Conservation (phyloP, 1,140 invertebrate species). For the Steinernema khuongi region DNA sequence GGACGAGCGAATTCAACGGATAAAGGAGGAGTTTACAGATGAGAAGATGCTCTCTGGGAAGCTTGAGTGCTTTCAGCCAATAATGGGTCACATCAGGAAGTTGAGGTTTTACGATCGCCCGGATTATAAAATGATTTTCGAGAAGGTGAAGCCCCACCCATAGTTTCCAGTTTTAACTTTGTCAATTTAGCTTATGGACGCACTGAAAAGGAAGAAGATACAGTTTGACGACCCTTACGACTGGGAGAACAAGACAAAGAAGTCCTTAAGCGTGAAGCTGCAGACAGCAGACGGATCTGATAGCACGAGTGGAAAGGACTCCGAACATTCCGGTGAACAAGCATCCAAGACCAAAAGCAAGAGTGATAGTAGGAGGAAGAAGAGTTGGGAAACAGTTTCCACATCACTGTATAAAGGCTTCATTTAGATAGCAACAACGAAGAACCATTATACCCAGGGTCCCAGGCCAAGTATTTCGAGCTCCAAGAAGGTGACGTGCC, state of each 20-base stretch:
- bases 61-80: conserved; percentile 18
- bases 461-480: neutral
- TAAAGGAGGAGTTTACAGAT: conserved; percentile 28
- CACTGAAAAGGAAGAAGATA: conserved; percentile 27
- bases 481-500: conserved; percentile 1
- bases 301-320: neutral
- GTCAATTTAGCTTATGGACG: neutral
- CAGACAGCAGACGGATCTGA: neutral
- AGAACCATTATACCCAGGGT: neutral
- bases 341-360: neutral
- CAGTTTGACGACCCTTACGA: conserved; percentile 32
- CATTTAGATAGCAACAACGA: no score
- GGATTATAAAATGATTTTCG: conserved; percentile 43
- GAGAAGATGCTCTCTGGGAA: conserved; percentile 4
- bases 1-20: conserved; percentile 30
- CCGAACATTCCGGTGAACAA: neutral
- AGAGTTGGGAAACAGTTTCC: neutral
- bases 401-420: no score
- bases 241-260: conserved; percentile 29
- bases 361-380: neutral
- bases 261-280: no score
- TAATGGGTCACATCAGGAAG: conserved; percentile 39
- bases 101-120: conserved; percentile 39
- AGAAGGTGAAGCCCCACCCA: conserved; percentile 20
- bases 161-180: neutral